Evolutionary conservation across 2,888 invertebrate genomes (phyloP).

Genomic region (Amblyteles armatorius): DNA sequence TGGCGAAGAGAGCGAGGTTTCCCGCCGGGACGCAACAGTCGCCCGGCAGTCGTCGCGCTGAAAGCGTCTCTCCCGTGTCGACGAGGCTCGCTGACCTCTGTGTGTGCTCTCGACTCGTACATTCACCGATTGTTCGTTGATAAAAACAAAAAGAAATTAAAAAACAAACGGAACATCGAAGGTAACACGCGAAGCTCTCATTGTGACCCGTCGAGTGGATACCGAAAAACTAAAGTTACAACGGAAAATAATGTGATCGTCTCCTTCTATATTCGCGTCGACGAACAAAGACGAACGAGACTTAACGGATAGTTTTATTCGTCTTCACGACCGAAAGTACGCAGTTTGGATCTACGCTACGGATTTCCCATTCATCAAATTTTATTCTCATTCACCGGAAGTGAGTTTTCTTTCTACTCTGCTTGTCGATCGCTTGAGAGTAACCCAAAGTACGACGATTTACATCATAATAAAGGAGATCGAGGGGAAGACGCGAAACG

Average conservation of each 20-base stretch:
- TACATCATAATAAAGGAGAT: neutral
- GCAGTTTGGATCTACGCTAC: conserved; percentile 12
- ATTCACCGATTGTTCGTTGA: conserved; percentile 26
- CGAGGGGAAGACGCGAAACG: conserved; percentile 15
- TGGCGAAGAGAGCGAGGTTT: conserved; percentile 61
- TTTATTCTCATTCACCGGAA: neutral
- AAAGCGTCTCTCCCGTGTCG: conserved; percentile 52
- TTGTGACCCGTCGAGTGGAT: neutral
- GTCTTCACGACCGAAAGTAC: neutral
- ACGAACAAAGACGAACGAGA: neutral
- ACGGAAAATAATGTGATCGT: conserved; percentile 6
- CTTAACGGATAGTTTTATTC: neutral
- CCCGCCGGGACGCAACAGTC: conserved; percentile 81
- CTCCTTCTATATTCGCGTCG: neutral
- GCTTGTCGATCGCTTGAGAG: neutral
- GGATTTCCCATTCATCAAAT: neutral
- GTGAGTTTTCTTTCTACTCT: conserved; percentile 1
- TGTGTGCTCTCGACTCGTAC: neutral
- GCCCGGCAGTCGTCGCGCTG: conserved; percentile 76
- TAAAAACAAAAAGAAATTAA: conserved; percentile 2
- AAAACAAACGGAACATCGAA: neutral
- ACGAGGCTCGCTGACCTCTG: conserved; percentile 14
- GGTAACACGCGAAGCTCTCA: neutral
- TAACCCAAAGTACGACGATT: neutral
- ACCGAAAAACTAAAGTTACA: neutral